phyloP scores from a whole-genome alignment of 2,888 invertebrate species.

The Crepidodera aurea region DNA sequence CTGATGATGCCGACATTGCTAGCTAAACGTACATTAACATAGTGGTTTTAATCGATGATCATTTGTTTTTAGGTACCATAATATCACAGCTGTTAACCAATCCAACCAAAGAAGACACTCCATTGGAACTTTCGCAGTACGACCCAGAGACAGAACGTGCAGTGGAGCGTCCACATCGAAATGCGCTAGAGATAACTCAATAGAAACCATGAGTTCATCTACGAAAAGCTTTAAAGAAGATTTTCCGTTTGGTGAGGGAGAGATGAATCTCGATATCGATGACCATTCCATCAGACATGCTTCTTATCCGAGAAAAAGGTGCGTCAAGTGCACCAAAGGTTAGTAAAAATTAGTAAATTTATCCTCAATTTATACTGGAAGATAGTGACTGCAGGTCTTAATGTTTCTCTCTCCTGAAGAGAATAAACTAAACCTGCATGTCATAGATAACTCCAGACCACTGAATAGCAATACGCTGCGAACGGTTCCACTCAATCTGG shows the following conservation, averaged over 20 bases:
- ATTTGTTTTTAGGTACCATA: constrained; percentile 62
- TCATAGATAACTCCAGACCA: too few relatives aligned
- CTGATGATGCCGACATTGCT: too few relatives aligned
- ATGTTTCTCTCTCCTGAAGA: too few relatives aligned
- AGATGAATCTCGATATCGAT: constrained; percentile 50
- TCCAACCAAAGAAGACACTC: constrained; percentile 68
- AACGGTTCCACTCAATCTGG: too few relatives aligned
- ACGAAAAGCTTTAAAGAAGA: constrained; percentile 55
- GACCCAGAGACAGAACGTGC: constrained; percentile 57
- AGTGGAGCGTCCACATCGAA: constrained; percentile 50
- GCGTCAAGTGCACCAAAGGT: constrained; percentile 57
- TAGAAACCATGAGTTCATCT: not conserved
- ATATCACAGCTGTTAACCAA: constrained; percentile 61
- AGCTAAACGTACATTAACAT: too few relatives aligned
- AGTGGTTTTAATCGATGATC: too few relatives aligned
- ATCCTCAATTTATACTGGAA: too few relatives aligned
- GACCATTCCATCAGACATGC: constrained; percentile 59
- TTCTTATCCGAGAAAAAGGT: constrained; percentile 59
- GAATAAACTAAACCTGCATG: too few relatives aligned
- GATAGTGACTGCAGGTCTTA: too few relatives aligned
- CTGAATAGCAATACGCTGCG: too few relatives aligned
- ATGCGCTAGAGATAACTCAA: not conserved
- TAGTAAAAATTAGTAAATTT: constrained; percentile 47
- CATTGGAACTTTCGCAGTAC: constrained; percentile 69
- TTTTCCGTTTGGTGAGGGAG: constrained; percentile 52